A percentile compares a stretch with the other conserved stretches of the same genome.
These are phyloP conservation scores for Cheilosia vernalis DNA, from an alignment of 2,888 invertebrate genomes.

Conservation along the genomic window DNA sequence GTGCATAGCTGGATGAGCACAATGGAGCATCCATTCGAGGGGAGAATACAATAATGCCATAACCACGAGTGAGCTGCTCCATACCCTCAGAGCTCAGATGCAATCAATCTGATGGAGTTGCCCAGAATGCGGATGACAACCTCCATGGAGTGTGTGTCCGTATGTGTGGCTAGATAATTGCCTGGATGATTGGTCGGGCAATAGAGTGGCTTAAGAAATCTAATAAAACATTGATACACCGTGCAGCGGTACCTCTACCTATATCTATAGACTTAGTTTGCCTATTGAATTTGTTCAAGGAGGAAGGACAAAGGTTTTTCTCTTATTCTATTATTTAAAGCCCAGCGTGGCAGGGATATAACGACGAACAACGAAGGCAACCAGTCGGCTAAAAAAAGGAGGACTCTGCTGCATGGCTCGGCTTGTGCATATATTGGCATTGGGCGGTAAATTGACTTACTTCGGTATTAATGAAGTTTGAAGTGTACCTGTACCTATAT, in stretches of 20 bases:
- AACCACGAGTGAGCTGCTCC: constrained; percentile 11
- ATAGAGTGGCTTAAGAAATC: constrained; percentile 35
- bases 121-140: constrained; percentile 5
- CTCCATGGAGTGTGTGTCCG: neutral
- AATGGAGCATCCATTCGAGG: constrained; percentile 49
- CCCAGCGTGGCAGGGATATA: neutral
- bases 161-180: constrained; percentile 17
- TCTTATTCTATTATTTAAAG: constrained; percentile 10
- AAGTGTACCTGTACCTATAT: constrained; percentile 4
- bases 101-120: constrained; percentile 8
- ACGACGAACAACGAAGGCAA: constrained; percentile 5
- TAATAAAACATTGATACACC: constrained; percentile 50
- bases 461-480: constrained; percentile 69
- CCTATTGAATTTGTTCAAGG: constrained; percentile 22
- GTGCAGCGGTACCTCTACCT: neutral
- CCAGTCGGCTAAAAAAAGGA: neutral
- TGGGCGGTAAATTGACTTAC: constrained; percentile 62
- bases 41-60: constrained; percentile 44
- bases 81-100: neutral
- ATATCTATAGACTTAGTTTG: constrained; percentile 18
- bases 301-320: constrained; percentile 1
- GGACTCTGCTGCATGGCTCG: neutral
- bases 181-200: constrained; percentile 9
- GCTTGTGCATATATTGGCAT: constrained; percentile 48
- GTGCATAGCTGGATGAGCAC: constrained; percentile 25